phyloP scores from a whole-genome alignment of 2,888 invertebrate species.

The Dryadula phaetusa region DNA sequence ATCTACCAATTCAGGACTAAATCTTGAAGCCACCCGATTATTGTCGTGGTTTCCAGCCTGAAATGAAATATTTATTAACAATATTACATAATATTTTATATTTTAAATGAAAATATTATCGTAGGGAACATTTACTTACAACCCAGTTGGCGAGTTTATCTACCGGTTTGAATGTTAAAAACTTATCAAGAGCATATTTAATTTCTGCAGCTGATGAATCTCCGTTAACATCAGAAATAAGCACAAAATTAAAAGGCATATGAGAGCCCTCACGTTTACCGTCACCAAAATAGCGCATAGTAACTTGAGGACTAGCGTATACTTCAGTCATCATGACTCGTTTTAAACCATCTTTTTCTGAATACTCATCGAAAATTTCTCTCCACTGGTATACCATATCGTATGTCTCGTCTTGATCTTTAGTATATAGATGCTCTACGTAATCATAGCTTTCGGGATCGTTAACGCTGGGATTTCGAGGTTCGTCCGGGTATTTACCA shows the following conservation, averaged over 20 bases:
- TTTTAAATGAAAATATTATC: neutral
- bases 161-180: constrained; percentile 86
- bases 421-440: constrained; percentile 86
- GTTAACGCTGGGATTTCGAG: constrained; percentile 65
- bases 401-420: constrained; percentile 84
- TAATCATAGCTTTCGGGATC: constrained; percentile 83
- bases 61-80: constrained; percentile 41
- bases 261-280: constrained; percentile 86
- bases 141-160: constrained; percentile 90
- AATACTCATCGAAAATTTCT: constrained; percentile 84
- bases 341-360: constrained; percentile 68
- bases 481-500: constrained; percentile 83
- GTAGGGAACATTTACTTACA: constrained; percentile 81
- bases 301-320: constrained; percentile 84
- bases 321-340: constrained; percentile 92
- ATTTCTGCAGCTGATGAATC: constrained; percentile 85
- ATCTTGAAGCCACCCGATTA: constrained; percentile 87
- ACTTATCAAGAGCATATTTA: constrained; percentile 85
- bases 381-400: constrained; percentile 88
- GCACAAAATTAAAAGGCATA: constrained; percentile 91
- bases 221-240: constrained; percentile 85
- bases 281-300: constrained; percentile 87
- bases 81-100: neutral
- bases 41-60: constrained; percentile 92
- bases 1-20: constrained; percentile 88